phyloP scores from a whole-genome alignment of 2,113 vertebrate genomes.

The Neomonachus schauinslandi region DNA sequence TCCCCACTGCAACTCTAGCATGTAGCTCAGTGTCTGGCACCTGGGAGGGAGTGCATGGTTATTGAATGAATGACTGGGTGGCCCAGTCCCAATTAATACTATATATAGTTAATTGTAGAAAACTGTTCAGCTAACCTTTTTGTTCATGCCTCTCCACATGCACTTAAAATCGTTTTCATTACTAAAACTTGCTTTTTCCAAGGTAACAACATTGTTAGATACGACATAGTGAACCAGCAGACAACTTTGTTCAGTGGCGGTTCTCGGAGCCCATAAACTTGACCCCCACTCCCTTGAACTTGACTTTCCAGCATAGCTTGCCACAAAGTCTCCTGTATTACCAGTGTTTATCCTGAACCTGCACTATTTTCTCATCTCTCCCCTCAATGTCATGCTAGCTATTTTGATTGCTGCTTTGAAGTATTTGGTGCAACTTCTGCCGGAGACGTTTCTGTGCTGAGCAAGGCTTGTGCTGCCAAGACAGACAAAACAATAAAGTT shows the following conservation, averaged over 20 bases:
- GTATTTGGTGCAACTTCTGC: not conserved
- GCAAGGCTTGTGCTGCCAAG: conserved; percentile 47
- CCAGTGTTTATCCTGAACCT: not conserved
- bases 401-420: conserved; percentile 46
- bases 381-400: not conserved
- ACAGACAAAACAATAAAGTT: conserved; percentile 50
- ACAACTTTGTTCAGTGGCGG: not conserved
- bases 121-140: not conserved
- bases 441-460: not conserved
- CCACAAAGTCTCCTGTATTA: not conserved
- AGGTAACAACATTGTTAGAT: not conserved
- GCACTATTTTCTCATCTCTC: not conserved
- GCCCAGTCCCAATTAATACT: not conserved
- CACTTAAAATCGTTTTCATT: not conserved
- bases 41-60: not conserved
- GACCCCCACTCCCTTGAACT: not conserved
- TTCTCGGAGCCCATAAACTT: not conserved
- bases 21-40: not conserved
- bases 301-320: not conserved
- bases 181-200: not conserved
- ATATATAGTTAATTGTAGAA: not conserved
- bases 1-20: not conserved
- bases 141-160: not conserved
- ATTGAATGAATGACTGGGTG: not conserved
- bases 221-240: not conserved